These are phyloP conservation scores for Chrysomela aeneicollis DNA, from an alignment of 2,888 invertebrate species.

Conservation along the genomic window DNA sequence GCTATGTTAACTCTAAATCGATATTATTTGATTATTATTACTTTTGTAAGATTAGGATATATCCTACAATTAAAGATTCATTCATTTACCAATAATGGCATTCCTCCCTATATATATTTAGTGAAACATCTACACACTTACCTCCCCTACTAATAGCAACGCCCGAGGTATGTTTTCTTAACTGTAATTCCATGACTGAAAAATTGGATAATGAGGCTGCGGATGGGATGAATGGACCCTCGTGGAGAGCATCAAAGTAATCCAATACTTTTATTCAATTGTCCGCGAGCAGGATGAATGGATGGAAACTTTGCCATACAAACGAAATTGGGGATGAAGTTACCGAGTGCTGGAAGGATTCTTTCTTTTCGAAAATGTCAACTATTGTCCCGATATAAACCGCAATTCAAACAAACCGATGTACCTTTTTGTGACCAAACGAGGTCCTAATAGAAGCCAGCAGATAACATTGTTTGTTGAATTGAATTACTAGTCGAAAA, in stretches of 20 bases:
- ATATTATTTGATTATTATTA: no score
- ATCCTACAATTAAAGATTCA: no score
- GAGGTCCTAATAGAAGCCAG: conserved; percentile 28
- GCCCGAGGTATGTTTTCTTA: conserved; percentile 39
- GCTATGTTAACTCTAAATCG: no score
- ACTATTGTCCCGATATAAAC: conserved; percentile 36
- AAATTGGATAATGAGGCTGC: conserved; percentile 45
- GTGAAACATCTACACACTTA: no score
- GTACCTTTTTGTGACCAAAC: conserved; percentile 35
- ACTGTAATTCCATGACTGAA: conserved; percentile 43
- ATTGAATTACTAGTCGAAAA: conserved; percentile 17
- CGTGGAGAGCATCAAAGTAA: conserved; percentile 34
- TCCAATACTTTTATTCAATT: conserved; percentile 41
- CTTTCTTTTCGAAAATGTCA: conserved; percentile 33
- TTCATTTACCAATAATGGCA: no score
- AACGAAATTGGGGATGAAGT: conserved; percentile 48
- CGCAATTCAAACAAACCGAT: conserved; percentile 31
- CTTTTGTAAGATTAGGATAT: no score
- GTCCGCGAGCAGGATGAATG: conserved; percentile 35
- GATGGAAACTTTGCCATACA: conserved; percentile 35
- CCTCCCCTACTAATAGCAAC: background rate
- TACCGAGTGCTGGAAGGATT: conserved; percentile 37
- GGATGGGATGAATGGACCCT: conserved; percentile 38
- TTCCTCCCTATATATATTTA: no score
- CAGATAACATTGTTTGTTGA: conserved; percentile 34